A percentile compares a stretch with the other conserved stretches of the same genome.
phyloP scores from a whole-genome alignment of 2,113 vertebrate genomes.

The Carlito syrichta region DNA sequence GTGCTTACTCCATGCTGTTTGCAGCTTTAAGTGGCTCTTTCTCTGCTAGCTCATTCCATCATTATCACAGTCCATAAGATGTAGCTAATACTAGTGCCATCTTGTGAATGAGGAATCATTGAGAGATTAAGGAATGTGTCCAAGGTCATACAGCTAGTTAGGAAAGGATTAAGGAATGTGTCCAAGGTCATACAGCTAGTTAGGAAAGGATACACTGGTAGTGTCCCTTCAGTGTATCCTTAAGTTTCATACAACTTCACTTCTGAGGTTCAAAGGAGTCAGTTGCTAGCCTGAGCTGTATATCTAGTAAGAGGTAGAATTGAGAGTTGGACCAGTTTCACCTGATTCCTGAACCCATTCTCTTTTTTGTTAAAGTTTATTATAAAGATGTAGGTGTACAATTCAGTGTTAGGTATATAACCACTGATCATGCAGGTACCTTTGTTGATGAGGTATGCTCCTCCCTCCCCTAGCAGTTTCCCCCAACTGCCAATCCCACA shows the following conservation, averaged over 20 bases:
- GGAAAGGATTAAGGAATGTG: background rate
- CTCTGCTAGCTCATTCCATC: background rate
- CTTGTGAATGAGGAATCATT: background rate
- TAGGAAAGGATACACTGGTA: background rate
- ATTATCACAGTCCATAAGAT: background rate
- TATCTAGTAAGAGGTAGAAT: background rate
- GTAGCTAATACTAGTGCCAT: background rate
- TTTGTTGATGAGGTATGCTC: too few relatives aligned
- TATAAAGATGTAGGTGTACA: too few relatives aligned
- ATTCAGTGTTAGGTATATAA: too few relatives aligned
- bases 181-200: background rate
- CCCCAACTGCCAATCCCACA: too few relatives aligned
- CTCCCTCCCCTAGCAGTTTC: too few relatives aligned
- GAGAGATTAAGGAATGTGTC: background rate
- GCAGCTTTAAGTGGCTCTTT: background rate
- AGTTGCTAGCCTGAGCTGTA: background rate
- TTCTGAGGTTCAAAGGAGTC: background rate
- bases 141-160: background rate
- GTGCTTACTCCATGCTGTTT: background rate
- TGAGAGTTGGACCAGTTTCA: background rate
- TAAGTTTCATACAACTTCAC: fast-evolving
- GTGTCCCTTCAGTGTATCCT: background rate
- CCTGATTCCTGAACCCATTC: background rate
- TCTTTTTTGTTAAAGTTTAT: too few relatives aligned
- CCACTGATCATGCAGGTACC: too few relatives aligned